Base-by-base conservation (phyloP, 2,888 invertebrate species). In the Mythimna pallens region DNA sequence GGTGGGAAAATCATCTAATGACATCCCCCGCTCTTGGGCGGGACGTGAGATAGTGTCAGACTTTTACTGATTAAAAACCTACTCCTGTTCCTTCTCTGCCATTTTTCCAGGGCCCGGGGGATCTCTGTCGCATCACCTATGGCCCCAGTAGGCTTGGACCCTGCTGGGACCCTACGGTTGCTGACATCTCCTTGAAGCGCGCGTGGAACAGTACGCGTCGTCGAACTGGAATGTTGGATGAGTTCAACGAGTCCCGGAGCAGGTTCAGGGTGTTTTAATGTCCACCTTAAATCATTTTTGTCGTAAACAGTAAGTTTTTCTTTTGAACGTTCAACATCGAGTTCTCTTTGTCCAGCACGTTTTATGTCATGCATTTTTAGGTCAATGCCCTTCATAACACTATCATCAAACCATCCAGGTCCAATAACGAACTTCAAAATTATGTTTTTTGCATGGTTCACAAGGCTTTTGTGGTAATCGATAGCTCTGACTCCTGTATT, bases 241-340 rank as follows among this genome's bases (percentile, higher is more conserved):
- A 71, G 72, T 58, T 73, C 72, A 14, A 70, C 30, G 9, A 73
- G 43, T 6, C 22, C 43, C 0, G 22, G 20, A 52, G 40, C 52
- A 34, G 40, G 36, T 14, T 14, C 34, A 14, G 30, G 64, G 6
- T 76, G n/a, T 47, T 61, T 74, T 14, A 76, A 36, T 9, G 64
- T 75, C 64, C 75, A 68, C n/a, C 65, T 50, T 4, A 62, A 52
- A 40, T 74, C 40, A 25, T 50, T 57, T 62, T n/a, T n/a, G 2
- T 64, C 43, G 10, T 65, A 65, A 6, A 22, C 9, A 22, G 40
- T 9, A 22, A 40, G n/a, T 22, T 58, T 57, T 25, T 70, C 34
- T 34, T 59, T 59, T 34, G 17, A 36, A 3, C n/a, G 3, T 61
- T 40, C 59, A 22, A 22, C n/a, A 61, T 61, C 40, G 0, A 61